Evolutionary conservation across 2,113 vertebrate species (phyloP).

Genomic region (Pteropus alecto): DNA sequence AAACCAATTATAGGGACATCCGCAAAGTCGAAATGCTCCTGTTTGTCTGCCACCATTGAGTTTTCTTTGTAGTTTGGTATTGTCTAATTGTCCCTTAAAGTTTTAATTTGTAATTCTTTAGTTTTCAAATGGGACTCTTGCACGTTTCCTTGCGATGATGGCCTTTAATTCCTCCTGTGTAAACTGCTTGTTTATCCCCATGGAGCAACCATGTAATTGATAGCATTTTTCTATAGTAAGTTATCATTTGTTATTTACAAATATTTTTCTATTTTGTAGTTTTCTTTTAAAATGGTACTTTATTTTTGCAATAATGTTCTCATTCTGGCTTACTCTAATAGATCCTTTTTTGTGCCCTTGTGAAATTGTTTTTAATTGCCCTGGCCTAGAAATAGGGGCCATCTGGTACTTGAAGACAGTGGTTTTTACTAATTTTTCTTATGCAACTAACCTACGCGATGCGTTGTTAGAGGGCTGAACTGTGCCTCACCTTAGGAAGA

Average conservation of each 20-base stretch:
- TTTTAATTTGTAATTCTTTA: not conserved
- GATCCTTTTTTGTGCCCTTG: not conserved
- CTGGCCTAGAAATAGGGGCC: not conserved
- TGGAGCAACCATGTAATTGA: not conserved
- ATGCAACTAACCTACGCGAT: not conserved
- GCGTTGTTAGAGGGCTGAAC: not conserved
- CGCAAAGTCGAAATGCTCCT: not conserved
- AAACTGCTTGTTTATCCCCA: not conserved
- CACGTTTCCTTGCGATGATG: not conserved
- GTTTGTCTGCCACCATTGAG: not conserved
- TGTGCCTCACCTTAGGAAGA: not conserved
- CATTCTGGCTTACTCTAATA: not conserved
- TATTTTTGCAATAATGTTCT: constrained; percentile 16
- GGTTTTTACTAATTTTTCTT: not conserved
- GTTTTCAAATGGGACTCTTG: not conserved
- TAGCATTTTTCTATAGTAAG: not conserved
- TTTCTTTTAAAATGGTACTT: constrained; percentile 6
- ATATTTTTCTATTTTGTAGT: not conserved
- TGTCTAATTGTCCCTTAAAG: not conserved
- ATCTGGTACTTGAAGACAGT: not conserved
- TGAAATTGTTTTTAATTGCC: not conserved
- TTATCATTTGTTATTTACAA: not conserved
- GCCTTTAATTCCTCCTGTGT: not conserved
- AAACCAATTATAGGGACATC: not conserved
- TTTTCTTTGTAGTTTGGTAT: not conserved